Base-by-base conservation (phyloP, 2,888 invertebrate genomes). In the Drosophila barbarae region DNA sequence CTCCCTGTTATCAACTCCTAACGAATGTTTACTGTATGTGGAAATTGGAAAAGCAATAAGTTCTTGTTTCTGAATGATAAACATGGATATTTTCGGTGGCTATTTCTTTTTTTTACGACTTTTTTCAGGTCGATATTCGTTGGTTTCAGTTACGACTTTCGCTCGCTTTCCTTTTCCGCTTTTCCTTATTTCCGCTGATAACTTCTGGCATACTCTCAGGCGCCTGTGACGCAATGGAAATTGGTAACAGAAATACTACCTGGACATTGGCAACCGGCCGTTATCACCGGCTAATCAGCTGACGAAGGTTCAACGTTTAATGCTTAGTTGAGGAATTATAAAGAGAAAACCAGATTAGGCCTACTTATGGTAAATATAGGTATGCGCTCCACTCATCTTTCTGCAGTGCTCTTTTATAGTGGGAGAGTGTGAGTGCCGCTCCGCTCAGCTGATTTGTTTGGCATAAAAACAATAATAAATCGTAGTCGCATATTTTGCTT, bases 381-480 rank as follows among this genome's bases (percentile, higher is more conserved):
- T 44, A 36, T 26, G 23, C 26, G 8, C 35, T 59, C 13, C 58
- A 30, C 58, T 44, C 58, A 44, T 18, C 21, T 39, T 38, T 35
- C 42, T 30, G 12, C 23, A 28, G 8, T 35, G 35, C 35, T 35
- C 35, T 35, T 35, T n/a, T 36, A 1, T 15, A 34, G 28, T 30
- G 28, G 28, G 28, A 35, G 58, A 44, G 58, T 38, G 53, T 21
- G 36, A 57, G 42, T 23, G 28, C n/a, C 8, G 65, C 41, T 18
- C 23, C 28, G 60, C 60, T 49, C 49, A 63, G 61, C 61, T 65
- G 65, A 72, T 82, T 77, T 78, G 76, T 81, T 77, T 84, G 78
- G 54, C 63, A 75, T 63, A 72, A 74, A 84, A 84, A 84, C 82
- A 81, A 84, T 75, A 78, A 84, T 58, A 84, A 81, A 53, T 70